Conservation (phyloP, 2,888 invertebrate species). For the Cylloceria caligata region DNA sequence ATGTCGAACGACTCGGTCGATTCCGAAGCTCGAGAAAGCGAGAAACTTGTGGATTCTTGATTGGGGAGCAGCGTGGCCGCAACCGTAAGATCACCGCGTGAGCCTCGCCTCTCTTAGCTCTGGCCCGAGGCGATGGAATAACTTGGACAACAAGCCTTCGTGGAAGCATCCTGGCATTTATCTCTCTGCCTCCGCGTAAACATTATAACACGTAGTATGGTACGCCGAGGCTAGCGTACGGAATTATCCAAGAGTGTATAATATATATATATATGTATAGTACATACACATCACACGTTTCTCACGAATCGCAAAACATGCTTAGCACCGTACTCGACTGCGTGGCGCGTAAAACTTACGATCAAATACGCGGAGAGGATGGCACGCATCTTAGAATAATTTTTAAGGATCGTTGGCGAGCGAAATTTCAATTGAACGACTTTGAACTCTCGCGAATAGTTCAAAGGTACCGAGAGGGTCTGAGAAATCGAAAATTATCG, state of each 20-base stretch:
- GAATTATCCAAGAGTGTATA: conserved; percentile 50
- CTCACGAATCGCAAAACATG: conserved; percentile 26
- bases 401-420: neutral
- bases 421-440: neutral
- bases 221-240: conserved; percentile 46
- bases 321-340: conserved; percentile 16
- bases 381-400: neutral
- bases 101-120: conserved; percentile 79
- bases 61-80: conserved; percentile 74
- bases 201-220: conserved; percentile 54
- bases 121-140: conserved; percentile 81
- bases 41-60: conserved; percentile 57
- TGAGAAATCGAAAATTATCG: conserved; percentile 5
- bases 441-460: neutral
- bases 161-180: conserved; percentile 69
- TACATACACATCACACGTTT: conserved; percentile 6
- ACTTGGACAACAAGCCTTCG: conserved; percentile 79
- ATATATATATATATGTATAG: neutral
- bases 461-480: neutral
- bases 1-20: neutral
- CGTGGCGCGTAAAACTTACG: conserved; percentile 24
- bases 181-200: conserved; percentile 47
- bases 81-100: conserved; percentile 73
- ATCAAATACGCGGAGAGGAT: neutral
- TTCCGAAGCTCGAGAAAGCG: conserved; percentile 32